Evolutionary conservation across 1,140 invertebrate species (phyloP).

Genomic region (Cydia splendana): DNA sequence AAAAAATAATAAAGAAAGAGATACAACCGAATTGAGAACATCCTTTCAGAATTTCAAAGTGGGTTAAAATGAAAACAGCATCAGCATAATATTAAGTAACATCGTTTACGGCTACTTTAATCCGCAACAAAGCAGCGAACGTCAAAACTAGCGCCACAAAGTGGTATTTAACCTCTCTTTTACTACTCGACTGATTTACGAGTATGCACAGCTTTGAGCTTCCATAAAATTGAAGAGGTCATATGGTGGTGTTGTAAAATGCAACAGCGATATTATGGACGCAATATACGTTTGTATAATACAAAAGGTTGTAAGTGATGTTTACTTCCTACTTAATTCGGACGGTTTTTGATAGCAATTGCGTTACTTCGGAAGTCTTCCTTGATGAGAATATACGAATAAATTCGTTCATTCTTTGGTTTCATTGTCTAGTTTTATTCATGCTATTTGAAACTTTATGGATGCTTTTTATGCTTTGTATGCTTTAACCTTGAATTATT

Average conservation of each 20-base stretch:
- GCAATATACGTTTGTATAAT: neutral
- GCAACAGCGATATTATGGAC: neutral
- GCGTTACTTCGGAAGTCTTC: no score
- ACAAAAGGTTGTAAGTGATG: neutral
- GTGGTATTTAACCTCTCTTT: neutral
- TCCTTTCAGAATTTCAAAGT: no score
- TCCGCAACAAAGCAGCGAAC: neutral
- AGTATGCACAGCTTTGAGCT: neutral
- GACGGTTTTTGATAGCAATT: neutral
- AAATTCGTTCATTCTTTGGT: neutral
- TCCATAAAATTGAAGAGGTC: constrained; percentile 1
- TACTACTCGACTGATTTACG: constrained; percentile 8
- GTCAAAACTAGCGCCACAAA: neutral
- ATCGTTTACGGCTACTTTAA: neutral
- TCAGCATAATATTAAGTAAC: neutral
- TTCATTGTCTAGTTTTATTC: neutral
- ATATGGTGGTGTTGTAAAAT: neutral
- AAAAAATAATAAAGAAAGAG: no score
- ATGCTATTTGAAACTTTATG: neutral
- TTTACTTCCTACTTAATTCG: neutral
- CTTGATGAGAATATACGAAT: no score
- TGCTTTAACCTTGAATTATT: no score
- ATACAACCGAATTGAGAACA: no score
- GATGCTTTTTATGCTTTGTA: no score
- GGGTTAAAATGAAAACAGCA: neutral